Base-by-base conservation (phyloP, 23 tunicate species). In the Trididemnum clinides region DNA sequence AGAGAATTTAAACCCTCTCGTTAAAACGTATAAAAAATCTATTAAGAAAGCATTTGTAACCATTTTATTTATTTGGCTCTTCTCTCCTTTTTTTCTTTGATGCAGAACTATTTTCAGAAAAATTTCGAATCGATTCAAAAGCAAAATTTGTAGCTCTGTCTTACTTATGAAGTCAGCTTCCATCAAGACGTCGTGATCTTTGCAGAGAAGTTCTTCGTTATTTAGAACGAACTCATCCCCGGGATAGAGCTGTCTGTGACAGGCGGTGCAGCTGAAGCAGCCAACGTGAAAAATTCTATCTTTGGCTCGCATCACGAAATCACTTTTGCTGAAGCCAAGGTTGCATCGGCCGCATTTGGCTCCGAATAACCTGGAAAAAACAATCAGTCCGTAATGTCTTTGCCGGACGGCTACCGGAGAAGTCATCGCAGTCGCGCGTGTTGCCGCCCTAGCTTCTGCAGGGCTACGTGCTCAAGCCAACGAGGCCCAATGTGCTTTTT, bases 331-430 rank as follows among this genome's bases (percentile, higher is more conserved):
- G 72, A 92, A 88, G 33, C 89, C 86, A 69, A 88, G 33, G 1
- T 87, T 84, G 84, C 97, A 92, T 39, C 88, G 88, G 90, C 80
- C 84, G 87, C 97, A 92, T 84, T 92, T 92, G 22, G 97, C 72
- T 39, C 92, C 97, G 80, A 92, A 92, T 39, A 92, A 72, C 80
- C 97, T 92, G 75, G 32, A 74, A 33, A 28, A 31, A 59, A 21
- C 6, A 10, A 44, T 44, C 54, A 44, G 15, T 44, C 54, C 15
- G 54, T n/a, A n/a, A n/a, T n/a, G n/a, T n/a, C n/a, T n/a, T n/a
- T n/a, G n/a, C n/a, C n/a, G n/a, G n/a, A n/a, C n/a, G n/a, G n/a
- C n/a, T n/a, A n/a, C n/a, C n/a, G n/a, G n/a, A n/a, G n/a, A n/a
- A n/a, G n/a, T n/a, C n/a, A n/a, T n/a, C n/a, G n/a, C n/a, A n/a